Conservation (phyloP, 2,888 invertebrate species). For the Tineola bisselliella region DNA sequence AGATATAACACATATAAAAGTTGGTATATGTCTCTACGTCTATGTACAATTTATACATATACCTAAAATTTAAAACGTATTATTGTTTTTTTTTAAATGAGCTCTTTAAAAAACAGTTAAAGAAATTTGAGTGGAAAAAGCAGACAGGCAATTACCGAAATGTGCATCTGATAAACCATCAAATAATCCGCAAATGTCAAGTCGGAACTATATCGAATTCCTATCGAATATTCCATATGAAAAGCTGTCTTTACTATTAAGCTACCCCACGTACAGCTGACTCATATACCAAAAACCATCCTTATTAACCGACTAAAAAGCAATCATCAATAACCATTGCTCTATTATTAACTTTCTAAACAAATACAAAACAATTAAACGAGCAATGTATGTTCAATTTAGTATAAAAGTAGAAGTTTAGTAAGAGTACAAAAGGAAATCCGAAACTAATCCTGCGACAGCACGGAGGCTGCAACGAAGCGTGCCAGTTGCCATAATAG, state of each 20-base stretch:
- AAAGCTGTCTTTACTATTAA: neutral
- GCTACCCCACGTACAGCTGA: neutral
- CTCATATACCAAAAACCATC: neutral
- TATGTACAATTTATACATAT: too few species aligned
- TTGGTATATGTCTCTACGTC: too few species aligned
- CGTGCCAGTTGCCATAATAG: constrained; percentile 16
- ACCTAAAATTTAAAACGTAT: too few species aligned
- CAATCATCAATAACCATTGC: neutral
- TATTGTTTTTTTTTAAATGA: too few species aligned
- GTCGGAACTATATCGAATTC: neutral
- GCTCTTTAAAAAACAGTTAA: too few species aligned
- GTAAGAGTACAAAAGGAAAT: neutral
- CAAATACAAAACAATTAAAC: neutral
- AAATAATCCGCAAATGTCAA: neutral
- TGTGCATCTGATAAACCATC: neutral
- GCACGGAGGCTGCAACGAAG: constrained; percentile 17
- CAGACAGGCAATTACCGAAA: neutral
- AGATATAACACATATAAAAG: neutral
- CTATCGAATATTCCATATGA: neutral
- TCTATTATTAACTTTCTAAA: too few species aligned
- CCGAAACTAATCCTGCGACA: neutral
- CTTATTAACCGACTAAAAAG: neutral
- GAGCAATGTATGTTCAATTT: neutral
- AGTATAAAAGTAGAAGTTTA: neutral
- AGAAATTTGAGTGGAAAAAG: neutral